Percentiles rank a stretch among this genome's conserved stretches.
phyloP scores from a whole-genome alignment of 2,888 invertebrate species.

The Exocentrus adspersus region DNA sequence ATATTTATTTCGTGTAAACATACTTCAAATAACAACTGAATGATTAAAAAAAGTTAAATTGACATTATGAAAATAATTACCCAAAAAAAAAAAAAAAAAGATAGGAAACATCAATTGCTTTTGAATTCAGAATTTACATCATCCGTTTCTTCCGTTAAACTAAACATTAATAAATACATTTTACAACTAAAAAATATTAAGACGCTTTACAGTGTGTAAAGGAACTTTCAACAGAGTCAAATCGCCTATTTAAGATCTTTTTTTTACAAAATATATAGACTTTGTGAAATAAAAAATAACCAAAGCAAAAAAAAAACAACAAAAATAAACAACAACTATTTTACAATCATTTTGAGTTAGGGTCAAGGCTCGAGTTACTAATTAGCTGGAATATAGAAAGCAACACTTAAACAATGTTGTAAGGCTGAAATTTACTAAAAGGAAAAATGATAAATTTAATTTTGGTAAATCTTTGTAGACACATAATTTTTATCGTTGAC shows the following conservation, averaged over 20 bases:
- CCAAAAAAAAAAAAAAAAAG: conserved; percentile 36
- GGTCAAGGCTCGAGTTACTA: conserved; percentile 36
- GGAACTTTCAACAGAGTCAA: conserved; percentile 21
- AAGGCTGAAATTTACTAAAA: conserved; percentile 6
- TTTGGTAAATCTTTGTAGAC: not conserved
- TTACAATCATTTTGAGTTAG: conserved; percentile 41
- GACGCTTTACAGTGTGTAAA: conserved; percentile 21
- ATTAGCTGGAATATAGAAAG: conserved; percentile 11
- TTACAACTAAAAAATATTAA: conserved; percentile 22
- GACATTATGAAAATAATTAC: conserved; percentile 38
- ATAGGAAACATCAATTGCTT: conserved; percentile 25
- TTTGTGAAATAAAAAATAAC: conserved; percentile 43
- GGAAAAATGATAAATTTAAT: not conserved
- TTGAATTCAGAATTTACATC: conserved; percentile 19
- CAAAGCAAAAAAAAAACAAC: conserved; percentile 46
- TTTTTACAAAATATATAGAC: conserved; percentile 29
- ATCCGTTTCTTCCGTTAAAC: conserved; percentile 12
- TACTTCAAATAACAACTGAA: conserved; percentile 51
- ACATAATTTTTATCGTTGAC: not conserved
- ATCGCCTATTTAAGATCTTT: conserved; percentile 24
- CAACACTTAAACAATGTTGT: conserved; percentile 9
- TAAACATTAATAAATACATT: conserved; percentile 28
- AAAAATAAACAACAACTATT: conserved; percentile 49
- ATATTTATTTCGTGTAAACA: conserved; percentile 48
- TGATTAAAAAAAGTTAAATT: conserved; percentile 42